Evolutionary conservation across 2,888 invertebrate genomes (phyloP), one percentile per base, ranked within the genome.

Genomic region (Aphidius colemani): DNA sequence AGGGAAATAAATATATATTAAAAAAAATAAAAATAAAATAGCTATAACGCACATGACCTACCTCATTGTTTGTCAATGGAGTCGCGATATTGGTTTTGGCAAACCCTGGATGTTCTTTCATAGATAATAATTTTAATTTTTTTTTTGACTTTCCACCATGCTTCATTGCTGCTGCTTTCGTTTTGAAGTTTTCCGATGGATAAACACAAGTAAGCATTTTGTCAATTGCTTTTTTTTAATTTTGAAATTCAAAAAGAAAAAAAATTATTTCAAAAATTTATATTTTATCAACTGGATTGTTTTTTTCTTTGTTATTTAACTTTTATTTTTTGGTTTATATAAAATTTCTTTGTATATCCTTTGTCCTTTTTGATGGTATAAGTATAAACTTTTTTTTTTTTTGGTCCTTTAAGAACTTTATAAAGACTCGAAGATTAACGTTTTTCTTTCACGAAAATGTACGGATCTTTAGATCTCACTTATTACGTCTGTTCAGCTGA

Each of bases 141-240:
- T 75, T 74, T 63, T 74, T 76, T 49, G 78, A 77, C 67, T 75
- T 75, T 69, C 78, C 78, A 39, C 59, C 67, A 62, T 76, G 77
- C 10, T 77, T 74, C 56, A 78, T 72, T 58, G 76, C 77, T 65
- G 76, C 77, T 57, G 78, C 68, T 70, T 79, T 79, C 68, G 77
- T 75, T 64, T 74, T 77, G 69, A 81, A 81, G 73, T 72, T 79
- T 70, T 81, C 81, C 69, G 79, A 69, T 60, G 81, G 80, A 71
- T 81, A 80, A 39, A 81, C 80, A 74, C 81, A 81, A 66, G 80
- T 78, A 68, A 81, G 72, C 81, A 81, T 81, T 60, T 68, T 66
- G 2, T 59, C 48, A 8, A 30, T 41, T 30, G 39, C 10, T 41
- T 1, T 41, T 4, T 8, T 39, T 59, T 50, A 49, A n/a, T 48